Evolutionary conservation across 2,113 vertebrate species (phyloP), one percentile per base, ranked within the genome.

Genomic region (Nothocercus julius): DNA sequence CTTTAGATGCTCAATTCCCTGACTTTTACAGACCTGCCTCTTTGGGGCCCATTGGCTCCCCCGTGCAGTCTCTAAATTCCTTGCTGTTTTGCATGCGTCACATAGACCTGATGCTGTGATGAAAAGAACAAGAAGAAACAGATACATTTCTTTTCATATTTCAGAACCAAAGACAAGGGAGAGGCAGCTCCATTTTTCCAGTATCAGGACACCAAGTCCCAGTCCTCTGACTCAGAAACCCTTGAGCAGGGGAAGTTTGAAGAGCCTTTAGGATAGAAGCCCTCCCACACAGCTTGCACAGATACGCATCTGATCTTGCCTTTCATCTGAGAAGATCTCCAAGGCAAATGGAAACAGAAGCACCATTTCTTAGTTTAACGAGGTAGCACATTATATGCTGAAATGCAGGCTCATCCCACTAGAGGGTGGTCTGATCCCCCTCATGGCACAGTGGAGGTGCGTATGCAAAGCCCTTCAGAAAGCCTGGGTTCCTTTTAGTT

Each of bases 351-450:
- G 53, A 82, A 90, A 82, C 11, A 93, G 76, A 80, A 86, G 62
- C 34, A 53, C 17, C 28, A 19, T 95, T 87, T 89, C 17, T 21
- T 16, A 54, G 79, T 64, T 83, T 32, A 74, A 83, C 16, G 51
- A 9, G 81, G 16, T 7, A 85, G 38, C 40, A 24, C 40, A 32
- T 86, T 44, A 21, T 34, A 87, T 64, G 36, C 49, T 89, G 96
- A 95, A 94, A 92, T 97, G 80, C 89, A 75, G 40, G 53, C 62
- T 88, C 86, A 42, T 61, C 91, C 97, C 97, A 96, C 97, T 97
- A 98, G 97, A 97, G 97, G 97, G 97, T 92, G 94, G 79, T 96
- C 95, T 97, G 91, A 89, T 94, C 74, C 85, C 96, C 97, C 88
- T 82, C 91, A 93, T 92, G 36, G 82, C 54, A 21, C 8, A 64